phyloP scores from a whole-genome alignment of 2,113 vertebrate species.

The Urocynchramus pylzowi region DNA sequence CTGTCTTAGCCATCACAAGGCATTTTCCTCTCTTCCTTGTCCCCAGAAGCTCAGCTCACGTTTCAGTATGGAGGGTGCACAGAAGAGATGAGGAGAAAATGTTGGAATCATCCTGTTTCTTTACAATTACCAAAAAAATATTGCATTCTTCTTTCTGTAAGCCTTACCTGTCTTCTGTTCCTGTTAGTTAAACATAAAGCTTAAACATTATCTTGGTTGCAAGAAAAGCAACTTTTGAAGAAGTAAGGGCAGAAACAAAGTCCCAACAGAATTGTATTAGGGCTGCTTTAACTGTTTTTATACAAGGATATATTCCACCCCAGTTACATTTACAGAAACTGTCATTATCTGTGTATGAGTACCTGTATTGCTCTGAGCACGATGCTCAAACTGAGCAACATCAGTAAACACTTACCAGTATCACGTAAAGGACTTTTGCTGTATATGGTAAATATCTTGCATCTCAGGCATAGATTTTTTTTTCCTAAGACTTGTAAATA shows the following conservation, averaged over 20 bases:
- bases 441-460: not conserved
- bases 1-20: not conserved
- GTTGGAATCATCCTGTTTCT: not conserved
- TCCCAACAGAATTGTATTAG: not conserved
- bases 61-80: not conserved
- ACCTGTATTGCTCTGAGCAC: not conserved
- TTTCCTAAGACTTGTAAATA: not conserved
- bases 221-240: not conserved
- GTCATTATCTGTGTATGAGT: not conserved
- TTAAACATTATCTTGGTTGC: not conserved
- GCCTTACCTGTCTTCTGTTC: not conserved
- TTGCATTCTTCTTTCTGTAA: not conserved
- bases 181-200: not conserved
- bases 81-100: not conserved
- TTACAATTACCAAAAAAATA: not conserved
- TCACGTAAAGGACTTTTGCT: not conserved
- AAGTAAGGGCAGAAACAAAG: not conserved
- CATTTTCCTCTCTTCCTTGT: not conserved
- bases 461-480: not conserved
- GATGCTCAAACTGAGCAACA: not conserved
- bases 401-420: not conserved
- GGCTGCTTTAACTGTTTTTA: not conserved
- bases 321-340: not conserved
- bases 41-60: not conserved
- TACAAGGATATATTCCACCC: not conserved